These are phyloP conservation scores for Sebastes trivittatus DNA, from an alignment of 2,797 vertebrate species.

Conservation along the genomic window DNA sequence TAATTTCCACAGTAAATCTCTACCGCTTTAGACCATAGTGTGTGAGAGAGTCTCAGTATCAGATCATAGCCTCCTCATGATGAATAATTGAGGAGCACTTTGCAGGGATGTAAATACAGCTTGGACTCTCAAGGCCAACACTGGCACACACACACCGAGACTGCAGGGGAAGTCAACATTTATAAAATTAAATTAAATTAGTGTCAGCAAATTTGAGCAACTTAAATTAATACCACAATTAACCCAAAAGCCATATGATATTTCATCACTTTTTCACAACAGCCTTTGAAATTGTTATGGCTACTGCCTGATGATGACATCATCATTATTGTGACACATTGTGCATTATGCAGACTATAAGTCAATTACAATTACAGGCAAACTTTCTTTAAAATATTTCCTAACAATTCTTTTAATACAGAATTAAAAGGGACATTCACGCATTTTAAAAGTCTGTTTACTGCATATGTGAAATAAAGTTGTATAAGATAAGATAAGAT, in stretches of 20 bases:
- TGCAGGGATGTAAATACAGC: slow-evolving; percentile 43
- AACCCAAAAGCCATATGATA: background rate
- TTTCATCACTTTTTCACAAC: background rate
- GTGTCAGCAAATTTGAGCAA: background rate
- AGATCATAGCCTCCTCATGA: slow-evolving; percentile 42
- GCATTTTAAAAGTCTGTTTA: background rate
- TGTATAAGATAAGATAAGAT: too few species aligned
- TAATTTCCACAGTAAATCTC: slow-evolving; percentile 25
- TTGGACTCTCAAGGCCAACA: background rate
- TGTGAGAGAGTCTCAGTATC: slow-evolving; percentile 9
- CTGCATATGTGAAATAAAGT: background rate
- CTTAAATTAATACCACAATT: background rate
- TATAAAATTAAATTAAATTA: background rate
- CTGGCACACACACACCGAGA: background rate
- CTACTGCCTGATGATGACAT: background rate
- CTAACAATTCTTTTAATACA: background rate
- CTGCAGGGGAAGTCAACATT: background rate
- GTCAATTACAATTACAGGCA: background rate
- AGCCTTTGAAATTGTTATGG: background rate
- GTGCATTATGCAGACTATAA: background rate
- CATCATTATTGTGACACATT: too few species aligned
- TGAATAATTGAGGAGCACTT: slow-evolving; percentile 61
- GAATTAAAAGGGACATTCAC: too few species aligned
- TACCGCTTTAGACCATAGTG: background rate
- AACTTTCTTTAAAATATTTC: background rate